Conservation (phyloP, 1,140 invertebrate genomes). For the Neodiprion lecontei region DNA sequence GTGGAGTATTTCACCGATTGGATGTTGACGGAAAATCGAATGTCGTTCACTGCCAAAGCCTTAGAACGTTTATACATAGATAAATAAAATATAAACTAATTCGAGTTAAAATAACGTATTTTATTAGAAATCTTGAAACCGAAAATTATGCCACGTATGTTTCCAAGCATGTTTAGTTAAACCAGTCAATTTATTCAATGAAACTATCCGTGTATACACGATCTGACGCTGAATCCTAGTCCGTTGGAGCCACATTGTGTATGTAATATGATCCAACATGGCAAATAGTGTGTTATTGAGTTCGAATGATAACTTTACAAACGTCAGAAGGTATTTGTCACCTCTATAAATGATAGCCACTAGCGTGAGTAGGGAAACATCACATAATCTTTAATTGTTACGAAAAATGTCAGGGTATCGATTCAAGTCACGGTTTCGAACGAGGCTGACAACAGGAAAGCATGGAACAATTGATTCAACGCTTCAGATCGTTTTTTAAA, state of each 20-base stretch:
- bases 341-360: neutral
- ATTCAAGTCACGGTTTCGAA: too few relatives aligned
- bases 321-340: slow-evolving; percentile 33
- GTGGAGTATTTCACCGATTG: slow-evolving; percentile 28
- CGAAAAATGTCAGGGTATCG: neutral
- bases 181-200: neutral
- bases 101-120: neutral
- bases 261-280: too few relatives aligned
- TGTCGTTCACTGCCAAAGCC: slow-evolving; percentile 62
- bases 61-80: slow-evolving; percentile 61
- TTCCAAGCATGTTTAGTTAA: too few relatives aligned
- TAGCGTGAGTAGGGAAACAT: neutral
- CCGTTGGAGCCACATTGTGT: slow-evolving; percentile 48
- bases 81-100: slow-evolving; percentile 27
- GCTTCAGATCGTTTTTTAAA: too few relatives aligned
- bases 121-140: neutral
- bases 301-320: slow-evolving; percentile 32
- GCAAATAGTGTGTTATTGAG: too few relatives aligned
- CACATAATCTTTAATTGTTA: neutral
- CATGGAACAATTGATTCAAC: too few relatives aligned
- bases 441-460: neutral
- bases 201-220: slow-evolving; percentile 52
- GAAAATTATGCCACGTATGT: too few relatives aligned
- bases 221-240: slow-evolving; percentile 60
- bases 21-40: slow-evolving; percentile 47